Base-by-base conservation (phyloP, 2,888 invertebrate genomes). In the Drosophila algonquin region DNA sequence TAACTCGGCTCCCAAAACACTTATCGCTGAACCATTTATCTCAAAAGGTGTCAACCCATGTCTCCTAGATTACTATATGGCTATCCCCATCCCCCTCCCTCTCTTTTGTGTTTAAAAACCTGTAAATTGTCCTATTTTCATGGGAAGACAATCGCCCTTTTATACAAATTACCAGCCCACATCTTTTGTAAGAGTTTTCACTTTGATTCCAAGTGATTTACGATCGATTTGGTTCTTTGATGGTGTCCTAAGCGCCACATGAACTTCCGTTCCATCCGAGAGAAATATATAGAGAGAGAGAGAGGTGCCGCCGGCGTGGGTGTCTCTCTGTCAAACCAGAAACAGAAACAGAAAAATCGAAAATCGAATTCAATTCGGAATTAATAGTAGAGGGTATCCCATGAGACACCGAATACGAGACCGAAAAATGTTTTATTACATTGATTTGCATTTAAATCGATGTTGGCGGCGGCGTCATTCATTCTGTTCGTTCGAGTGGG, bases 391-490 rank as follows among this genome's bases (percentile, higher is more conserved):
- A 40, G 40, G 67, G 64, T 70, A 75, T 76, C 71, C 68, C 71
- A 77, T 63, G 68, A 67, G 54, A 72, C 59, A 57, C 64, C 56
- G 48, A 65, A 69, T 27, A 58, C 63, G 48, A 59, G 57, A 46
- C 55, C 58, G 63, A 76, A 81, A 81, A 72, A 85, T 85, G 86
- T 84, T 84, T 84, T 90, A 90, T 90, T 90, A 89, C 86, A 85
- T 89, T 90, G 89, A 90, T 90, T 90, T 90, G 90, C 90, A 90
- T 90, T 90, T 90, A 89, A 90, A 90, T 90, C 87, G 90, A 79
- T 86, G 80, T 86, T 76, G 72, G 63, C 44, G 68, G 67, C 72
- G 73, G 75, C 69, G 63, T 69, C 75, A 74, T 60, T 68, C 56
- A 62, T 53, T 46, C 44, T 47, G 16, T 45, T 48, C 45, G n/a